Conservation (phyloP, 2,888 invertebrate genomes). For the Clitarchus hookeri region DNA sequence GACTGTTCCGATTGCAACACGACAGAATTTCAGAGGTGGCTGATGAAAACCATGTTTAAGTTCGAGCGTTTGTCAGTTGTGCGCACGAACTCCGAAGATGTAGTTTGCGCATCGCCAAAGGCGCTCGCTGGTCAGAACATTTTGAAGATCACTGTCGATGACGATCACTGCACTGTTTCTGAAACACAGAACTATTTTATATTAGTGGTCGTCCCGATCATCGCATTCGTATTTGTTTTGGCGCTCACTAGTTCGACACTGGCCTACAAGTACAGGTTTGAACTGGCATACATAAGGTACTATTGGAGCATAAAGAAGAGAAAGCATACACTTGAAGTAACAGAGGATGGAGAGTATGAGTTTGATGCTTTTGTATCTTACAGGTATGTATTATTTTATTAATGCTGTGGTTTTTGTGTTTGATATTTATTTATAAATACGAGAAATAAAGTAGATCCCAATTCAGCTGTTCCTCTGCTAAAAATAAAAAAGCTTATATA, state of each 20-base stretch:
- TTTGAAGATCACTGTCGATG: not conserved
- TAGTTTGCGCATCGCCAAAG: not conserved
- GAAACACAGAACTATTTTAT: not conserved
- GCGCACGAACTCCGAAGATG: not conserved
- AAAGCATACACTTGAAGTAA: not conserved
- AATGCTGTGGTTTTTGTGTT: not conserved
- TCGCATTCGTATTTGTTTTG: not conserved
- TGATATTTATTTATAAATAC: no score
- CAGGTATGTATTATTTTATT: slow-evolving; percentile 7
- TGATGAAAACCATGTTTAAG: not conserved
- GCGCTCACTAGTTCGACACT: not conserved
- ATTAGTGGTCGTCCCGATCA: not conserved
- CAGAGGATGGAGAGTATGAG: not conserved
- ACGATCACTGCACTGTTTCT: not conserved
- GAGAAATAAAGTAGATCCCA: no score
- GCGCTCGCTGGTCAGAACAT: not conserved
- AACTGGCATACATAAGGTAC: slow-evolving; percentile 4
- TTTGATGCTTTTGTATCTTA: slow-evolving; percentile 19
- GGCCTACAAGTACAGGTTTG: slow-evolving; percentile 19
- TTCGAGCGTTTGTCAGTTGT: not conserved
- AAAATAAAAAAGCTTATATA: no score
- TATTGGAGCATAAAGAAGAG: slow-evolving; percentile 18
- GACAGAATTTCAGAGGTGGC: slow-evolving; percentile 28
- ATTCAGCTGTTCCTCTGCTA: no score
- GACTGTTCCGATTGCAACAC: slow-evolving; percentile 33